phyloP scores from a whole-genome alignment of 2,113 vertebrate genomes.

The Uropsilus gracilis region DNA sequence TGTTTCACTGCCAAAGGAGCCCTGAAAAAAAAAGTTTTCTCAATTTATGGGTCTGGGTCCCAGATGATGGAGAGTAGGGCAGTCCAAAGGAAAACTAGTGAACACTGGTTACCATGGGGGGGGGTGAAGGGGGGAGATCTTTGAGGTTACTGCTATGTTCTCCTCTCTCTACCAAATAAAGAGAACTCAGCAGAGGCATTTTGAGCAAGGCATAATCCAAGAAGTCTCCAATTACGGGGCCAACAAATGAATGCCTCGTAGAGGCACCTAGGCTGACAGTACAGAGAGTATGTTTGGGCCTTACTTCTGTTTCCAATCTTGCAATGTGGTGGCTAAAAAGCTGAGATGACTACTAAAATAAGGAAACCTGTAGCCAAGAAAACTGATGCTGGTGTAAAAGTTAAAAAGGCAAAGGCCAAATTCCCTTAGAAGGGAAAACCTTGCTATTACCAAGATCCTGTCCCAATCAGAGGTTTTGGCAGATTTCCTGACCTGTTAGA shows the following conservation, averaged over 20 bases:
- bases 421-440: background rate
- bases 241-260: background rate
- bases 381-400: background rate
- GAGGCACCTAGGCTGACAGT: background rate
- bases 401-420: background rate
- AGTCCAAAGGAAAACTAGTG: background rate
- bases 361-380: background rate
- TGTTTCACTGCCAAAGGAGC: background rate
- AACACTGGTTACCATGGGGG: background rate
- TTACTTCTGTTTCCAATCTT: background rate
- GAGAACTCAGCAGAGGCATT: background rate
- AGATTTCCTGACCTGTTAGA: background rate
- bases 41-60: background rate
- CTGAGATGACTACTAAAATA: background rate
- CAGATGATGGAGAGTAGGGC: background rate
- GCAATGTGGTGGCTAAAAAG: background rate
- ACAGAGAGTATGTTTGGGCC: background rate
- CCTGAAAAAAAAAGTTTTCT: background rate
- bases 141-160: background rate
- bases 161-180: background rate
- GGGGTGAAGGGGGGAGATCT: background rate
- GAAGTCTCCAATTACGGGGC: background rate
- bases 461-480: background rate
- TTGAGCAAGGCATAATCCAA: background rate
- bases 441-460: background rate